Evolutionary conservation across 2,888 invertebrate species (phyloP), one percentile per base, ranked within the genome.

Genomic region (Rotaria magnacalcarata): DNA sequence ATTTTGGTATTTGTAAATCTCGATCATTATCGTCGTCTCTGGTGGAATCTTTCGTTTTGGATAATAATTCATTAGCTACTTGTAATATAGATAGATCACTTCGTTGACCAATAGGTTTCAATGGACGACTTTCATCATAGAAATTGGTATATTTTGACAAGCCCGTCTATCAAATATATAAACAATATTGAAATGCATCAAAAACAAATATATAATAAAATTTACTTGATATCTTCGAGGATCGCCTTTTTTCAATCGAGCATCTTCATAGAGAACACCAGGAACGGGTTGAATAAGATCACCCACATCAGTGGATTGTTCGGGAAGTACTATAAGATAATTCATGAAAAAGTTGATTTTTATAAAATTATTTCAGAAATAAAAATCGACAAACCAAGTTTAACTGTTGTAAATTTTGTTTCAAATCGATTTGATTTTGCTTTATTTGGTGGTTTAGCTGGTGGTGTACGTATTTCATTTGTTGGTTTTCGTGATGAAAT

Each of bases 201-300:
- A 47, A n/a, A 80, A 11, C 14, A 43, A 41, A 24, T 10, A 24
- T 24, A 6, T 50, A 50, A 11, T 21, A 67, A 19, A 41, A n/a
- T n/a, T 47, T 80, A 80, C 80, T 47, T 80, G 80, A 47, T 80
- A 80, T 80, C 80, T 47, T 47, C 34, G 41, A 41, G 80, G 80
- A 80, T 80, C 80, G 3, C 80, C 80, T 14, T 80, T 80, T 80
- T 80, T 80, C 24, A 80, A 47, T 47, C 47, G 47, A 10, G 47
- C 10, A 47, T 80, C 80, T 47, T 80, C 21, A 47, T 80, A 80
- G 10, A 80, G 24, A 19, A 80, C 80, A 24, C 80, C 80, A 47
- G 80, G 80, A 4, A 80, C 80, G 24, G 80, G 80, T 41, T 80
- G 80, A 80, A 80, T 80, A 47, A 80, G 47, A 80, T 80, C 80